Conservation (phyloP, 53 echinoderm and acorn worm genomes). For the Holothuria leucospilota region DNA sequence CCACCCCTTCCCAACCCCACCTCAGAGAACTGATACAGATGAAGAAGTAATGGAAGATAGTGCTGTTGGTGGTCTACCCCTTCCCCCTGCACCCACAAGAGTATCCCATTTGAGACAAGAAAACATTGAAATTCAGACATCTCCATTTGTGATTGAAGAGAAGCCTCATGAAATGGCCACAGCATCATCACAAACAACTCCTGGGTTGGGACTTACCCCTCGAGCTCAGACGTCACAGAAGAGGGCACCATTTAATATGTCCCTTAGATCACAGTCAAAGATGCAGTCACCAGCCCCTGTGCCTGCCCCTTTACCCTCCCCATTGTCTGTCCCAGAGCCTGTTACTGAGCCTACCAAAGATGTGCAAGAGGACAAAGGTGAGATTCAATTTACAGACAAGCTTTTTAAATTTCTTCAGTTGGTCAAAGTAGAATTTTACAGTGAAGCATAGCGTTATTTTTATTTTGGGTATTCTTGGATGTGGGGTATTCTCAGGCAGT, state of each 20-base stretch:
- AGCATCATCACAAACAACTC: not conserved
- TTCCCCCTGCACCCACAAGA: not conserved
- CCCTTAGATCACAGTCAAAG: slow-evolving; percentile 1
- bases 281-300: not conserved
- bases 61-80: not conserved
- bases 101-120: slow-evolving; percentile 32
- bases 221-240: not conserved
- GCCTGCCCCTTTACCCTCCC: too few species aligned
- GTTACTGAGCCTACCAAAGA: too few species aligned
- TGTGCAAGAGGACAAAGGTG: too few species aligned
- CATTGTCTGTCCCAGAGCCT: too few species aligned
- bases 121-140: slow-evolving; percentile 67
- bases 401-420: too few species aligned
- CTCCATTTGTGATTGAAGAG: slow-evolving; percentile 33
- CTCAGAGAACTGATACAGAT: slow-evolving; percentile 23
- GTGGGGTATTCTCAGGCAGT: too few species aligned
- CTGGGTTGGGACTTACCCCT: slow-evolving; percentile 9
- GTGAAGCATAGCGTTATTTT: too few species aligned
- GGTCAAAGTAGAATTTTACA: too few species aligned
- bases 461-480: too few species aligned
- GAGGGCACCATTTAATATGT: slow-evolving; percentile 13
- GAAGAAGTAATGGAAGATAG: not conserved
- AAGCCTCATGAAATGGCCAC: too few species aligned
- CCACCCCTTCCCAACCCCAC: slow-evolving; percentile 45
- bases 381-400: too few species aligned